Conservation (phyloP, 2,888 invertebrate genomes). For the Macroteleia sp. region DNA sequence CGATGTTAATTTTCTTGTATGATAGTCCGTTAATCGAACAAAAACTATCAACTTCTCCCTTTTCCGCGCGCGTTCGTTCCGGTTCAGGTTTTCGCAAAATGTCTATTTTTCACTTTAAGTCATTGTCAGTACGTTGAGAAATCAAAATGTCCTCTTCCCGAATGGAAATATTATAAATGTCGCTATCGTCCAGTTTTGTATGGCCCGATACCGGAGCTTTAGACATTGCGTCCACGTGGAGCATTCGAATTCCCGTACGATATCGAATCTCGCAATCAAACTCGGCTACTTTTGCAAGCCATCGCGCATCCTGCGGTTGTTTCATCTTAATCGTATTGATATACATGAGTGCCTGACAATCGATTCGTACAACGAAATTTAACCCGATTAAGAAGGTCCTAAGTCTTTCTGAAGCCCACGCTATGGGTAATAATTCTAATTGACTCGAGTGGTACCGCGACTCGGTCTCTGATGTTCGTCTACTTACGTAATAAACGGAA, state of each 20-base stretch:
- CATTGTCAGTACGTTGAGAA: neutral
- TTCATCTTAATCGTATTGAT: too few species aligned
- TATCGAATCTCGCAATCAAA: neutral
- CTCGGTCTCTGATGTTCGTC: too few species aligned
- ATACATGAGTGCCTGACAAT: too few species aligned
- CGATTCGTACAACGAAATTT: too few species aligned
- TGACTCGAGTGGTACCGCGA: neutral
- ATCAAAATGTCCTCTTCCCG: neutral
- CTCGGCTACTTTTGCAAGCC: neutral
- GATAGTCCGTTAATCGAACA: conserved; percentile 31
- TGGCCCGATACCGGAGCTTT: neutral
- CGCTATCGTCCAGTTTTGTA: neutral
- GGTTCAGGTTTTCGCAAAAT: neutral
- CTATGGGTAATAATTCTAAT: neutral
- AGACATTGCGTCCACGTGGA: neutral
- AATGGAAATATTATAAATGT: neutral
- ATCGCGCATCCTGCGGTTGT: neutral
- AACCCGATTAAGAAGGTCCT: neutral
- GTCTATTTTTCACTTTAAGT: conserved; percentile 9
- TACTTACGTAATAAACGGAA: too few species aligned
- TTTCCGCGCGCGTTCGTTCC: neutral
- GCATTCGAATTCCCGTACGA: neutral
- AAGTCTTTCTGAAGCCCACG: neutral
- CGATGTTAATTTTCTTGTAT: conserved; percentile 12
- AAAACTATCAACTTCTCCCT: conserved; percentile 13